phyloP scores from a whole-genome alignment of 2,888 invertebrate genomes.

The Agrotis exclamationis region DNA sequence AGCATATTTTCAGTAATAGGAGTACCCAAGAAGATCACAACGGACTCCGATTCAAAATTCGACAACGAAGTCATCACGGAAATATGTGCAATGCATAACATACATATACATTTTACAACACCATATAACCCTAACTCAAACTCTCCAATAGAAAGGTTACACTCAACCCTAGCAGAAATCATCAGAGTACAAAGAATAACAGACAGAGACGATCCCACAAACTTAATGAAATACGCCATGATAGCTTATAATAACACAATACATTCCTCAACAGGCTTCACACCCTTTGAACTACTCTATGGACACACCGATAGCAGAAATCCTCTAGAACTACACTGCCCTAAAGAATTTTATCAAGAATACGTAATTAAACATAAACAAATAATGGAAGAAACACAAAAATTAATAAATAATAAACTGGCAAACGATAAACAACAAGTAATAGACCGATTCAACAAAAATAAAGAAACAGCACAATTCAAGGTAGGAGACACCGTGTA shows the following conservation, averaged over 20 bases:
- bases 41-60: slow-evolving; percentile 64
- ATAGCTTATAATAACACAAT: slow-evolving; percentile 66
- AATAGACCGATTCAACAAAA: slow-evolving; percentile 48
- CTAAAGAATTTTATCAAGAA: slow-evolving; percentile 91
- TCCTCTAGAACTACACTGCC: slow-evolving; percentile 68
- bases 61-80: slow-evolving; percentile 65
- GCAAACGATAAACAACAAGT: slow-evolving; percentile 40
- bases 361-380: slow-evolving; percentile 93
- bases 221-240: slow-evolving; percentile 63
- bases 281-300: slow-evolving; percentile 66
- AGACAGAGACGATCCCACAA: slow-evolving; percentile 56
- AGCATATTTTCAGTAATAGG: slow-evolving; percentile 56
- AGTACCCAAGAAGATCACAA: slow-evolving; percentile 61
- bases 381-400: slow-evolving; percentile 58
- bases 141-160: slow-evolving; percentile 58
- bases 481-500: slow-evolving; percentile 63
- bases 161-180: slow-evolving; percentile 52
- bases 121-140: slow-evolving; percentile 61
- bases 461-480: slow-evolving; percentile 47
- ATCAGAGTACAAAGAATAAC: slow-evolving; percentile 60
- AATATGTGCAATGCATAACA: slow-evolving; percentile 56
- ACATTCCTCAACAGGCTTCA: slow-evolving; percentile 65
- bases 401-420: slow-evolving; percentile 45
- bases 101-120: slow-evolving; percentile 59
- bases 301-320: slow-evolving; percentile 66